phyloP scores from a whole-genome alignment of 1,140 invertebrate genomes.

The Drosophila littoralis region DNA sequence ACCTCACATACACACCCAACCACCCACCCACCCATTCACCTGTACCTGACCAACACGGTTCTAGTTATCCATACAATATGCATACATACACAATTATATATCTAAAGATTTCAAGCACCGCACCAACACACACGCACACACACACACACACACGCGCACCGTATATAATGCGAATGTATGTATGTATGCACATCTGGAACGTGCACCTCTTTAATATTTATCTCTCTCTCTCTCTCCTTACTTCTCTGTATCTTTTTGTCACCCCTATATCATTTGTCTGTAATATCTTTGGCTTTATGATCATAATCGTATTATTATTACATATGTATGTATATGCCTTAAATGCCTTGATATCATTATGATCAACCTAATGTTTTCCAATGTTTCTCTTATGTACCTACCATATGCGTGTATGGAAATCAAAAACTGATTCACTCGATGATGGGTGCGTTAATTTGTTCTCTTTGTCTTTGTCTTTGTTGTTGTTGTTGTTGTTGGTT shows the following conservation, averaged over 20 bases:
- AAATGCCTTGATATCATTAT: constrained; percentile 39
- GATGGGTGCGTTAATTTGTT: constrained; percentile 37
- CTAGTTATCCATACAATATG: constrained; percentile 29
- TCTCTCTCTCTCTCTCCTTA: not conserved
- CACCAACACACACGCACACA: constrained; percentile 4
- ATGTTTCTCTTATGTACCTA: constrained; percentile 23
- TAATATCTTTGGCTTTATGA: constrained; percentile 33
- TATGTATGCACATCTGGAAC: constrained; percentile 46
- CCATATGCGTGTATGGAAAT: constrained; percentile 11
- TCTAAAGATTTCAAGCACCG: constrained; percentile 6
- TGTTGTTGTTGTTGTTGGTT: constrained; percentile 39
- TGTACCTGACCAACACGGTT: constrained; percentile 34
- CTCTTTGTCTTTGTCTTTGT: constrained; percentile 44
- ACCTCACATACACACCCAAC: constrained; percentile 27
- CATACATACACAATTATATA: constrained; percentile 22
- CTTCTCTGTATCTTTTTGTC: constrained; percentile 19
- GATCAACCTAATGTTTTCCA: constrained; percentile 55
- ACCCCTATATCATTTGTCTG: constrained; percentile 26
- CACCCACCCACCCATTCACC: constrained; percentile 24
- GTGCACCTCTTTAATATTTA: constrained; percentile 13
- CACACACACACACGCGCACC: constrained; percentile 26
- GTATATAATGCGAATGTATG: constrained; percentile 48
- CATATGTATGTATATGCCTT: not conserved
- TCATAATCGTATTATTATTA: constrained; percentile 27
- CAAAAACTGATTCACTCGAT: constrained; percentile 38